These are phyloP conservation scores for Embiotoca jacksoni DNA, from an alignment of 2,113 vertebrate species.

Conservation along the genomic window DNA sequence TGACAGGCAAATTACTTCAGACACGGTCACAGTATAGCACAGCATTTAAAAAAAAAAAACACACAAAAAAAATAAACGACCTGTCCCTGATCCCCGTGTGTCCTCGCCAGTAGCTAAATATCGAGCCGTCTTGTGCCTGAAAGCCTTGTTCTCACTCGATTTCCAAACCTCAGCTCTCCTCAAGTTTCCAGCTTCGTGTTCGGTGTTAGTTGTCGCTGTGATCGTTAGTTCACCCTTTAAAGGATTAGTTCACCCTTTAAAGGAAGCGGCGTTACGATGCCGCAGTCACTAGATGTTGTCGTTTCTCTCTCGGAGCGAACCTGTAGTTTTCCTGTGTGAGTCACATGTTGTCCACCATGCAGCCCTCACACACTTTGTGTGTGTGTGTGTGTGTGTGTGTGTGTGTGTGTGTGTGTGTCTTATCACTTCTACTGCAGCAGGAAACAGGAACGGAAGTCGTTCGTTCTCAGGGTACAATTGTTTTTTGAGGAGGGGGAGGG, in stretches of 20 bases:
- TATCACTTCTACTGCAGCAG: conserved; percentile 73
- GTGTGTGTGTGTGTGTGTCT: conserved; percentile 27
- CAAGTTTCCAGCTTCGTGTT: conserved; percentile 8
- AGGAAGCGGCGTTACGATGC: conserved; percentile 27
- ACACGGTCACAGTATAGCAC: not conserved
- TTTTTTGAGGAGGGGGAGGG: conserved; percentile 42
- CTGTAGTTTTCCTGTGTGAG: conserved; percentile 27
- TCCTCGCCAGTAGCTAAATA: not conserved
- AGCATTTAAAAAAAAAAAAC: conserved; percentile 2
- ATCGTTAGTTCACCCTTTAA: conserved; percentile 49
- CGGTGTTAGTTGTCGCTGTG: conserved; percentile 34
- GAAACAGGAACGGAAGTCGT: conserved; percentile 74
- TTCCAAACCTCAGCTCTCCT: conserved; percentile 33
- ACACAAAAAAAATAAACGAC: not conserved
- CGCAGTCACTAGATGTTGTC: conserved; percentile 19
- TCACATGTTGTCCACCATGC: conserved; percentile 22
- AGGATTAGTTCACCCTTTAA: conserved; percentile 50
- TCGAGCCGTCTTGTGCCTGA: conserved; percentile 54
- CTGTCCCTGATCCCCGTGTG: not conserved
- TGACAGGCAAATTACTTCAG: not conserved
- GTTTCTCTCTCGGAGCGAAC: conserved; percentile 29
- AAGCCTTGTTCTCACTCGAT: conserved; percentile 46
- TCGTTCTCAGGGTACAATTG: conserved; percentile 83
- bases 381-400: conserved; percentile 25
- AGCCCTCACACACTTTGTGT: conserved; percentile 17